Percentiles rank a stretch among this genome's conserved stretches.
Evolutionary conservation across 1,140 invertebrate species (phyloP).

Genomic region (Drosophila truncata): DNA sequence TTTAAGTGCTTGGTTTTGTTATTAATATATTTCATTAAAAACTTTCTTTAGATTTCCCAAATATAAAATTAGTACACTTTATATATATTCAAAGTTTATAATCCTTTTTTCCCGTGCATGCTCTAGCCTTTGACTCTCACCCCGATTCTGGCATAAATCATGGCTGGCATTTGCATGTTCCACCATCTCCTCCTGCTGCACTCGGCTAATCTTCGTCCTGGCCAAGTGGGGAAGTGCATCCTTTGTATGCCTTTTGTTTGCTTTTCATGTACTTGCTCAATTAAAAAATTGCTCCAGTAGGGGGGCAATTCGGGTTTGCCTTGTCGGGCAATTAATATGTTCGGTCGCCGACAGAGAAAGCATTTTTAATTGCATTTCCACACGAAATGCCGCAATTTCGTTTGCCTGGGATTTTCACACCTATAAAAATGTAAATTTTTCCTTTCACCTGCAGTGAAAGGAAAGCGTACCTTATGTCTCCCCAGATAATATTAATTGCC

Average conservation of each 20-base stretch:
- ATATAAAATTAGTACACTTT: neutral
- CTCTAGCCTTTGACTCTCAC: slow-evolving; percentile 23
- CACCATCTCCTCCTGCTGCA: slow-evolving; percentile 18
- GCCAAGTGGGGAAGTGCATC: slow-evolving; percentile 58
- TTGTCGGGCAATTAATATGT: slow-evolving; percentile 75
- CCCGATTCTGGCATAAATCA: slow-evolving; percentile 69
- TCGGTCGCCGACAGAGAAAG: slow-evolving; percentile 55
- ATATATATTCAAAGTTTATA: neutral
- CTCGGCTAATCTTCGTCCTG: slow-evolving; percentile 64
- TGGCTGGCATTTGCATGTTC: slow-evolving; percentile 78
- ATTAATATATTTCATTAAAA: neutral
- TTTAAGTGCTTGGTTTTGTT: too few relatives aligned
- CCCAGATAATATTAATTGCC: slow-evolving; percentile 64
- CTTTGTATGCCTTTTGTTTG: slow-evolving; percentile 73
- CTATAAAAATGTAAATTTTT: slow-evolving; percentile 69
- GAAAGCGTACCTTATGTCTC: slow-evolving; percentile 12
- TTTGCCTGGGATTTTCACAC: slow-evolving; percentile 59
- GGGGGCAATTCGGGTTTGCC: slow-evolving; percentile 49
- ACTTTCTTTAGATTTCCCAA: neutral
- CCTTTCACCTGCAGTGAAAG: slow-evolving; percentile 43
- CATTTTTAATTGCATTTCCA: slow-evolving; percentile 76
- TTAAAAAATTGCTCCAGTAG: slow-evolving; percentile 71
- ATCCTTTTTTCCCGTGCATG: slow-evolving; percentile 9
- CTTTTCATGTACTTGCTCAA: slow-evolving; percentile 73
- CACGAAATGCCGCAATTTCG: slow-evolving; percentile 75